Conservation (phyloP, 2,797 vertebrate species). For the Trachops cirrhosus region DNA sequence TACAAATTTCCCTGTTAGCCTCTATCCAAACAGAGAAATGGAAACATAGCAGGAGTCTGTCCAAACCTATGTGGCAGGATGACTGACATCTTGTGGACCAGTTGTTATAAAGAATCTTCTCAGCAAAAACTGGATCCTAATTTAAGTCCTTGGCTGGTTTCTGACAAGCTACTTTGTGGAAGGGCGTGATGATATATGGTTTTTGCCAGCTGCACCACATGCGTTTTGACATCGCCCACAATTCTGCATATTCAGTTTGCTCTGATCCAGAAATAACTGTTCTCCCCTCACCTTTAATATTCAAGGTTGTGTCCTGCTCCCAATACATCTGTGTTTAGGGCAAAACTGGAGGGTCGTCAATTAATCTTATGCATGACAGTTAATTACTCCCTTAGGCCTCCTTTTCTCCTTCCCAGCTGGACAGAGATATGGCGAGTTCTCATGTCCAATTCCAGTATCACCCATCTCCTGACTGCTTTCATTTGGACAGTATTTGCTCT, state of each 20-base stretch:
- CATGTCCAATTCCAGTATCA: neutral
- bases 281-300: constrained; percentile 64
- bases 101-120: neutral
- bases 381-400: constrained; percentile 61
- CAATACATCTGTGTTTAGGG: constrained; percentile 67
- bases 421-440: neutral
- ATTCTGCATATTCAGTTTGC: constrained; percentile 60
- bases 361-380: constrained; percentile 71
- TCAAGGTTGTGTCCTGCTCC: constrained; percentile 66
- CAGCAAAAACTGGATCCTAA: neutral
- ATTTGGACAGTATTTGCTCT: neutral
- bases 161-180: constrained; percentile 57
- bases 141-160: constrained; percentile 39
- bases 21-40: neutral
- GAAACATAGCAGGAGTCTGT: neutral
- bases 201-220: neutral
- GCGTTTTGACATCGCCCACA: neutral
- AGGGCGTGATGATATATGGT: constrained; percentile 43
- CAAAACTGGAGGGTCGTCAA: constrained; percentile 64
- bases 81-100: neutral
- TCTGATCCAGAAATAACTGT: constrained; percentile 64
- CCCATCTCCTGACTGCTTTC: neutral
- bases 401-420: constrained; percentile 44
- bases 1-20: neutral
- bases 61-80: neutral